Evolutionary conservation across 2,113 vertebrate species (phyloP), one percentile per base, ranked within the genome.

Genomic region (Morone saxatilis): DNA sequence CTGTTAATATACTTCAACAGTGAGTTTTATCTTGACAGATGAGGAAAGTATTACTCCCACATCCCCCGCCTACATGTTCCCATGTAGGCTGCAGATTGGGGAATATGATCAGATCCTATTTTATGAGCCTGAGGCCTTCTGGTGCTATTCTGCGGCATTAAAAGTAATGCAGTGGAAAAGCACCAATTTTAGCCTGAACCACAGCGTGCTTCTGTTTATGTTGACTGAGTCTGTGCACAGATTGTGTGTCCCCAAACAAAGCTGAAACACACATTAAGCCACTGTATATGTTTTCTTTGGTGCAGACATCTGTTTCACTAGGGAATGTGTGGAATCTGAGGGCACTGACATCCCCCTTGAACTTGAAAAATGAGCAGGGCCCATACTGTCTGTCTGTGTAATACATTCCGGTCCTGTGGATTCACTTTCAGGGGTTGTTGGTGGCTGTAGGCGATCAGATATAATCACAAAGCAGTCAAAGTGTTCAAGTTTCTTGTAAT

Each of bases 241-340:
- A 79, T 90, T 71, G 53, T 13, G 59, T 80, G 25, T 84, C 45
- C 47, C 66, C 41, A 90, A 87, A 88, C 85, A 86, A 80, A 91
- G 85, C 80, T 56, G 53, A 86, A 87, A 75, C 40, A 71, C 67
- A 79, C 57, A 76, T 61, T 57, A 31, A 63, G 84, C 79, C 31
- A 31, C 31, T 31, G 31, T 86, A 82, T 87, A 88, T 0, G 69
- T 88, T 89, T 91, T 62, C 61, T 54, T 71, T 61, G 12, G 50
- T 31, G 59, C 50, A 76, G 91, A 83, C 78, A 88, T 92, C 80
- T 87, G 77, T 83, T 89, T 86, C 61, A 61, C 77, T 47, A 53
- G 53, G 81, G 83, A 92, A 94, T 89, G 84, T 69, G 19, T 25
- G 63, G 88, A 92, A 95, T 89, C 76, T 82, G 38, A 88, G 79